Conservation (phyloP, 30 jellyfish, hydroid and myxozoan species). For the Aurelia sp. region DNA sequence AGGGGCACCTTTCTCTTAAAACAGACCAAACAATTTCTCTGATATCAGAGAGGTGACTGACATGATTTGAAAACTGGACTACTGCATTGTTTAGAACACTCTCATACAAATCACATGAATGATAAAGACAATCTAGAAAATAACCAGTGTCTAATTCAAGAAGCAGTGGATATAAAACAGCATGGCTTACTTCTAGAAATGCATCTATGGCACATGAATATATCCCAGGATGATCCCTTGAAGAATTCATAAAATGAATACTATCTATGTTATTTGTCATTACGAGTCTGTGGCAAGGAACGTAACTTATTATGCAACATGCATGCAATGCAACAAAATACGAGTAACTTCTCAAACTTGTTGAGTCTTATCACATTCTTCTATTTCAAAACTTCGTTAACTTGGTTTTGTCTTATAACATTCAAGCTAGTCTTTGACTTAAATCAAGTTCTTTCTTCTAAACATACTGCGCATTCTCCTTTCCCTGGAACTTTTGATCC, state of each 20-base stretch:
- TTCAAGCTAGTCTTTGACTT: constrained; percentile 8
- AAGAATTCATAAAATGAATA: neutral
- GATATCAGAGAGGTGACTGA: constrained; percentile 5
- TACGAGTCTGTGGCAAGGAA: neutral
- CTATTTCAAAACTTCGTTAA: neutral
- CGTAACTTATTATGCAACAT: too few species aligned
- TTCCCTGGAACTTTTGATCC: too few species aligned
- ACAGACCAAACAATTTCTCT: constrained; percentile 18
- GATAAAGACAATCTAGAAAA: constrained; percentile 8
- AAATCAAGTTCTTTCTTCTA: neutral
- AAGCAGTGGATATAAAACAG: constrained; percentile 5
- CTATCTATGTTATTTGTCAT: neutral
- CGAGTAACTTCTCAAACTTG: too few species aligned
- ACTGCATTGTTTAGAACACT: neutral
- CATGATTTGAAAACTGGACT: neutral
- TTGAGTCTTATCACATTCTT: too few species aligned
- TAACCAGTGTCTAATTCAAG: constrained; percentile 16
- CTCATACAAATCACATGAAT: neutral
- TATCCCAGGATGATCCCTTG: constrained; percentile 1
- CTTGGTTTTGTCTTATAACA: constrained; percentile 9
- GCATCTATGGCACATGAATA: neutral
- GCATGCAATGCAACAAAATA: too few species aligned
- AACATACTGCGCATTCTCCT: too few species aligned
- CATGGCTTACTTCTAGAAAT: neutral
- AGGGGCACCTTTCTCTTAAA: constrained; percentile 22